Evolutionary conservation across 2,888 invertebrate species (phyloP).

Genomic region (Drepana falcataria): DNA sequence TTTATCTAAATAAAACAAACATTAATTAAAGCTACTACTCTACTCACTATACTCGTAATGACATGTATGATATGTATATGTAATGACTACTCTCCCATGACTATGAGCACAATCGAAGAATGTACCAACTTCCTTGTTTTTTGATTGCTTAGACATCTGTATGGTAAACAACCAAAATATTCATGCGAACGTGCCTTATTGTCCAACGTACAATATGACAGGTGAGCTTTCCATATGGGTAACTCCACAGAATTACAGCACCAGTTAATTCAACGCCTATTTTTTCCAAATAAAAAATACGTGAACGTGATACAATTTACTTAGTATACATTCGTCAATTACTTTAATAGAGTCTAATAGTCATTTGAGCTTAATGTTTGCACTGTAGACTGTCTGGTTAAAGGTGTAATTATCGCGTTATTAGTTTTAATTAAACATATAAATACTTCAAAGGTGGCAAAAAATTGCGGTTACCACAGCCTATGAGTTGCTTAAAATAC

Average conservation of each 20-base stretch:
- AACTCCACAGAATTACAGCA: constrained; percentile 21
- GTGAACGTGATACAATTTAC: not conserved
- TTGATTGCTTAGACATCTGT: constrained; percentile 49
- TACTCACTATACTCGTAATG: too few relatives aligned
- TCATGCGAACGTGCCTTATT: constrained; percentile 32
- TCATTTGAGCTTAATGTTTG: too few relatives aligned
- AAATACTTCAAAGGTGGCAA: too few relatives aligned
- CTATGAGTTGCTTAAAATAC: too few relatives aligned
- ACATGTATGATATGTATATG: too few relatives aligned
- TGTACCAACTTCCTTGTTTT: constrained; percentile 25
- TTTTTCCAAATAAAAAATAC: not conserved
- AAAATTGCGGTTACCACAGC: too few relatives aligned
- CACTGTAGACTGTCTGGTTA: too few relatives aligned
- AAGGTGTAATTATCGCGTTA: too few relatives aligned
- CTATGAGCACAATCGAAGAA: not conserved
- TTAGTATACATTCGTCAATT: not conserved
- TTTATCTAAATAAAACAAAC: too few relatives aligned
- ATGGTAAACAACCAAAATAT: constrained; percentile 43
- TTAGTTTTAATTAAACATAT: too few relatives aligned
- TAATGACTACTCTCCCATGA: too few relatives aligned
- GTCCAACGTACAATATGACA: constrained; percentile 50
- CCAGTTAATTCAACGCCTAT: not conserved
- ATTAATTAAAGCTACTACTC: too few relatives aligned
- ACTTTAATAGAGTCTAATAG: not conserved
- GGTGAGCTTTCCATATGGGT: constrained; percentile 19